Evolutionary conservation across 2,113 vertebrate species (phyloP), one percentile per base, ranked within the genome.

Genomic region (Ameiurus melas): DNA sequence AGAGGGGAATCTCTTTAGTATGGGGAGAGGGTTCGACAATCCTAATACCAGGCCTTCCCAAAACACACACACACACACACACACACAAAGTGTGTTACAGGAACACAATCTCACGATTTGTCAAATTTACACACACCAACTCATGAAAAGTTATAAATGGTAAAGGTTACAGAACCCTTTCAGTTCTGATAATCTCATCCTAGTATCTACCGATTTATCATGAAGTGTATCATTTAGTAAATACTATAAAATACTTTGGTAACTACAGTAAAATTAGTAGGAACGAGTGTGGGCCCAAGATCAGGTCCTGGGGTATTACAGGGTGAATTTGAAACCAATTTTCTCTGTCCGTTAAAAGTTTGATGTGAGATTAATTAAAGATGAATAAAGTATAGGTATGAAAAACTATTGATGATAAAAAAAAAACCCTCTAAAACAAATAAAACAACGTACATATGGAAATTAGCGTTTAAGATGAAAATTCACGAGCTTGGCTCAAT

Each of bases 1-100:
- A 13, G 47, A 17, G n/a, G 47, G 71, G 68, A 85, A 55, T 51
- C 90, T 86, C 51, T 70, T 91, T 85, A 89, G 80, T 87, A 90
- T 89, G 89, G 68, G 30, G 13, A 87, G n/a, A 30, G 57, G 58
- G 90, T 85, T 86, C n/a, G 68, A 58, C 60, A 78, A 81, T 53
- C 30, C 89, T 85, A 85, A 62, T 83, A 82, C 82, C 60, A 85
- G 64, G 53, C 68, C 75, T 47, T 39, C 66, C 66, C 62, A 27
- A 89, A 73, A 58, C 79, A 81, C 79, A 58, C 55, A 81, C 78
- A 80, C 78, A 81, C n/a, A 81, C 79, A 81, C 30, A 25, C 30
- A 79, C 77, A 79, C 77, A 79, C 25, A 79, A 36, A 73, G 70
- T 22, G 1, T 39, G 33, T 22, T 16, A 55, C 27, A 55, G 13